Percentiles rank a stretch among this genome's conserved stretches.
Conservation (phyloP, 2,797 vertebrate species). For the Serranus cabrilla region DNA sequence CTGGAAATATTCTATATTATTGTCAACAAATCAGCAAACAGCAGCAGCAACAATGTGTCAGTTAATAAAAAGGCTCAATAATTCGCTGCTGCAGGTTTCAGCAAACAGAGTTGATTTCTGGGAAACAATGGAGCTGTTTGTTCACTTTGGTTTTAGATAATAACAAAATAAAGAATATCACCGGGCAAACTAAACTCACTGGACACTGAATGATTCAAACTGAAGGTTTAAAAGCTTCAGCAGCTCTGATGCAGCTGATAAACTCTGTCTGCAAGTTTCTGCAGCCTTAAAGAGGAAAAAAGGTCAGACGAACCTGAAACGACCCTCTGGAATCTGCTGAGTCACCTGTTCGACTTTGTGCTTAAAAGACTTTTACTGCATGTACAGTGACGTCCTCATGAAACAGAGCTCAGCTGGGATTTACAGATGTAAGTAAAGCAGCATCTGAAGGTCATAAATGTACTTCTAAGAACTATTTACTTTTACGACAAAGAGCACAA, state of each 20-base stretch:
- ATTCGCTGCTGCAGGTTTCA: no score
- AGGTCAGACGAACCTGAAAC: slow-evolving; percentile 5
- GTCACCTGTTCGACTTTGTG: neutral
- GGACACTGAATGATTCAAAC: neutral
- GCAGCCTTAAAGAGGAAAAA: neutral
- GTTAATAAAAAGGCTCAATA: no score
- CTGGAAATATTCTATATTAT: no score
- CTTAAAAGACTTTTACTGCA: neutral
- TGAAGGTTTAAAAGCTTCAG: neutral
- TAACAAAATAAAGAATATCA: neutral
- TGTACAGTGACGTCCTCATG: neutral
- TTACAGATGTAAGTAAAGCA: neutral
- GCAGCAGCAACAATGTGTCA: no score
- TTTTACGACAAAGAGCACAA: no score
- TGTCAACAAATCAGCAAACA: no score
- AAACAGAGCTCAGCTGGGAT: neutral
- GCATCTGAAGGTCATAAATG: neutral
- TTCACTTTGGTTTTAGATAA: no score
- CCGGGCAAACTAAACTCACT: neutral
- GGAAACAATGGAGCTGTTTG: no score
- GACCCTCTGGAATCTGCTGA: neutral
- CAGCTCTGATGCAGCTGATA: slow-evolving; percentile 26
- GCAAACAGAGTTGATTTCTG: no score
- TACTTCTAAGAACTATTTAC: no score
- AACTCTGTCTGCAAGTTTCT: slow-evolving; percentile 24